Evolutionary conservation across 2,888 invertebrate genomes (phyloP).

Genomic region (Drosophila sordidula): DNA sequence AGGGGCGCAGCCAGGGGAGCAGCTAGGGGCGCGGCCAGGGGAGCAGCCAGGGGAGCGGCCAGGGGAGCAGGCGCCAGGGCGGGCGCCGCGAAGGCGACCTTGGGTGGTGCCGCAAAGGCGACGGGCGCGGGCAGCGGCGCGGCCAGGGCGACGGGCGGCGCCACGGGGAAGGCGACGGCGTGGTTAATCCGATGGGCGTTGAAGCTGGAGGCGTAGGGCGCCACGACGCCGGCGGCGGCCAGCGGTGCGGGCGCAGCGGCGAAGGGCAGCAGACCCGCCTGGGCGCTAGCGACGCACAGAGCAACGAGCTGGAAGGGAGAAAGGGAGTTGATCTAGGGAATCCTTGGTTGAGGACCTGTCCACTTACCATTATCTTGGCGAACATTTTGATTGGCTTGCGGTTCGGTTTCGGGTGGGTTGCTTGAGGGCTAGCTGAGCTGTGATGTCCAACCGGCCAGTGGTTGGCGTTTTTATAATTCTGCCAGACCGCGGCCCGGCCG

Average conservation of each 20-base stretch:
- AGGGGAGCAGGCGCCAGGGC: slow-evolving; percentile 57
- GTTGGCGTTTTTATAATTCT: slow-evolving; percentile 76
- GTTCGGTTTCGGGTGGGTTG: slow-evolving; percentile 36
- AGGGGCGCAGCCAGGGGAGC: slow-evolving; percentile 46
- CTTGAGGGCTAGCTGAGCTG: slow-evolving; percentile 60
- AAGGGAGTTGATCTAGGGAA: no score
- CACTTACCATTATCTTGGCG: slow-evolving; percentile 81
- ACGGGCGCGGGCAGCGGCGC: slow-evolving; percentile 52
- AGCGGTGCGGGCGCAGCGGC: slow-evolving; percentile 84
- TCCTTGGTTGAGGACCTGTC: background rate
- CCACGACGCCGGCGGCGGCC: slow-evolving; percentile 85
- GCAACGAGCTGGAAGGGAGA: slow-evolving; percentile 71
- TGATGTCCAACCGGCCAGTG: slow-evolving; percentile 53
- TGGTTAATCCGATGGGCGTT: slow-evolving; percentile 91
- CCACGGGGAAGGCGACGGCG: slow-evolving; percentile 89
- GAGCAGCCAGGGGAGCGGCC: slow-evolving; percentile 47
- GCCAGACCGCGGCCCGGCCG: background rate
- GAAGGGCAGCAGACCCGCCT: slow-evolving; percentile 84
- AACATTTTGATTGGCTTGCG: slow-evolving; percentile 68
- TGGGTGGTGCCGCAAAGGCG: slow-evolving; percentile 62
- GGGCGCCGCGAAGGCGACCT: slow-evolving; percentile 58
- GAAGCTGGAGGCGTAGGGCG: slow-evolving; percentile 91
- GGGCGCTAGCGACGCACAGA: slow-evolving; percentile 78
- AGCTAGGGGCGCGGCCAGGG: slow-evolving; percentile 57
- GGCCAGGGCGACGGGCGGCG: slow-evolving; percentile 65